These are phyloP conservation scores for Nebria ingens DNA, from an alignment of 1,140 invertebrate species.

Conservation along the genomic window DNA sequence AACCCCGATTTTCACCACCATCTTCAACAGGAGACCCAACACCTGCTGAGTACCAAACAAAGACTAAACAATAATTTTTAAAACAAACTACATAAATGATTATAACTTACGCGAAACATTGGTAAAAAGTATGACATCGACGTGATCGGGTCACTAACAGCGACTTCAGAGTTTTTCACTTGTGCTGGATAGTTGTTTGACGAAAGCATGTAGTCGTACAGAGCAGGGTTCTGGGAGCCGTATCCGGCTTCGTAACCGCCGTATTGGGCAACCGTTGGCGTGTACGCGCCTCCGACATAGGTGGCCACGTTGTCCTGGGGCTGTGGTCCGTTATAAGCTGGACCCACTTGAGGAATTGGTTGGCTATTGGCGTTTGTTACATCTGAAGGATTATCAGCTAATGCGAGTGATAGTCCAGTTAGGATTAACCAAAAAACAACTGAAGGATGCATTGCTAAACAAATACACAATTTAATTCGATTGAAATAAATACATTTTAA, in stretches of 20 bases:
- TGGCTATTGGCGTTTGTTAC: not conserved
- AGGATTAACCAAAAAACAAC: not conserved
- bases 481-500: no score
- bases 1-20: constrained; percentile 39
- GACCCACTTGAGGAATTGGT: not conserved
- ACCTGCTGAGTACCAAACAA: constrained; percentile 24
- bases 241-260: not conserved
- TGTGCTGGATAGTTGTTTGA: not conserved
- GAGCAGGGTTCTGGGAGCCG: not conserved
- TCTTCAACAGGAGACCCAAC: constrained; percentile 26
- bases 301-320: not conserved
- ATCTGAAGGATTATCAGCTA: not conserved
- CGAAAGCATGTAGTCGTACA: not conserved
- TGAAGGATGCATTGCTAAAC: not conserved
- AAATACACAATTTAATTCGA: no score
- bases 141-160: no score
- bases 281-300: not conserved
- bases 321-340: not conserved
- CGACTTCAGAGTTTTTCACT: no score
- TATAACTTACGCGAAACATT: no score
- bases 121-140: no score
- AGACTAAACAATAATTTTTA: no score
- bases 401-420: not conserved
- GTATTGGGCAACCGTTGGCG: not conserved
- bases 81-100: no score